These are phyloP conservation scores for Andrena bucephala DNA, from an alignment of 2,888 invertebrate species.

Conservation along the genomic window DNA sequence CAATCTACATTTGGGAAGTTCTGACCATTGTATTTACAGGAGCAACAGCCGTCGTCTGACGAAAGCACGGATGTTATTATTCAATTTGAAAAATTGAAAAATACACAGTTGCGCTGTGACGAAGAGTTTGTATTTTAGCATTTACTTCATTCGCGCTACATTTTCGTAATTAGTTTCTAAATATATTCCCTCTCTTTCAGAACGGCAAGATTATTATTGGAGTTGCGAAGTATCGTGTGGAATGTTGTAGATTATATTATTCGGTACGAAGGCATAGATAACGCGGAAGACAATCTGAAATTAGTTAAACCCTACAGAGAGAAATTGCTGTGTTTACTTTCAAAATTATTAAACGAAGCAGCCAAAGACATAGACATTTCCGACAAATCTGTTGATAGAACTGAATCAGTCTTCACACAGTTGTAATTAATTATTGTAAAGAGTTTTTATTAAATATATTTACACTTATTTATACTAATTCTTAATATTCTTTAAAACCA, in stretches of 20 bases:
- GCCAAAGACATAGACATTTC: conserved; percentile 53
- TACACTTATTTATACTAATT: not conserved
- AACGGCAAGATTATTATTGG: conserved; percentile 85
- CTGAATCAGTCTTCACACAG: not conserved
- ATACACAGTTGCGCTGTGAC: conserved; percentile 82
- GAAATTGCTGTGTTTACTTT: conserved; percentile 73
- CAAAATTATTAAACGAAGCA: conserved; percentile 65
- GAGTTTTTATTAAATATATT: conserved; percentile 1
- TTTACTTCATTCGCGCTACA: not conserved
- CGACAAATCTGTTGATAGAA: not conserved
- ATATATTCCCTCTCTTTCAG: conserved; percentile 81
- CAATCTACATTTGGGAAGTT: conserved; percentile 1
- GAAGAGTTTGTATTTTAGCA: conserved; percentile 81
- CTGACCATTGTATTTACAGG: conserved; percentile 2
- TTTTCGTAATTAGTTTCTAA: not conserved
- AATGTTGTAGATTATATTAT: conserved; percentile 86
- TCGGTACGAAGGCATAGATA: conserved; percentile 81
- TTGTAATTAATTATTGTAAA: not conserved
- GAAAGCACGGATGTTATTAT: conserved; percentile 10
- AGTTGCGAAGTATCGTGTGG: conserved; percentile 86
- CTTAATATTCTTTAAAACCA: not conserved
- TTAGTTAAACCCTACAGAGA: conserved; percentile 69
- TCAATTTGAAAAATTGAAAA: conserved; percentile 34
- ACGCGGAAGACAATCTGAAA: conserved; percentile 14
- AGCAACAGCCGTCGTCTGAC: not conserved